A percentile compares a stretch with the other conserved stretches of the same genome.
Conservation (phyloP, 23 tunicate genomes). For the Ciona savignyi region DNA sequence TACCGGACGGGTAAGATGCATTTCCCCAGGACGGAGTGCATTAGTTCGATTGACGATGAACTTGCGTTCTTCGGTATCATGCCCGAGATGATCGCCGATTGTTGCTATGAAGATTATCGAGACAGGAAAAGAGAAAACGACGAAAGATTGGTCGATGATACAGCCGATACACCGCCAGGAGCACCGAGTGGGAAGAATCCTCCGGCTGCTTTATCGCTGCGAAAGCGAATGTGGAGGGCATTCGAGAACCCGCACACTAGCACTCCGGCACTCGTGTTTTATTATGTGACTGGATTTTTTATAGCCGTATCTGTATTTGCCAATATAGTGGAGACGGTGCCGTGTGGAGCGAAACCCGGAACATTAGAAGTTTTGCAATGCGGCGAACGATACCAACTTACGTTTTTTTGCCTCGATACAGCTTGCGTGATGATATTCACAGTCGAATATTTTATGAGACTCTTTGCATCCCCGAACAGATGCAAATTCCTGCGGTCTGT, state of each 20-base stretch:
- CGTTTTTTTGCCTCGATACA: slow-evolving; percentile 92
- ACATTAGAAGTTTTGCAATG: slow-evolving; percentile 29
- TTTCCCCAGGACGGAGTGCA: slow-evolving; percentile 96
- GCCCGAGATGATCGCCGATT: slow-evolving; percentile 95
- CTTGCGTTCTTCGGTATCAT: slow-evolving; percentile 88
- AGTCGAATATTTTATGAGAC: slow-evolving; percentile 82
- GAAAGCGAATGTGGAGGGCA: slow-evolving; percentile 90
- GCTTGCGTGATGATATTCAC: slow-evolving; percentile 98
- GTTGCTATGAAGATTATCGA: slow-evolving; percentile 96
- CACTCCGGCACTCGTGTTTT: slow-evolving; percentile 98
- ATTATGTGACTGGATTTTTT: slow-evolving; percentile 98
- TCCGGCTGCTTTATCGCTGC: slow-evolving; percentile 39
- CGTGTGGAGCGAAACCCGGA: slow-evolving; percentile 57
- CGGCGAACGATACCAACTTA: slow-evolving; percentile 70
- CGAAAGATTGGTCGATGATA: slow-evolving; percentile 78
- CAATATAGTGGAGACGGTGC: slow-evolving; percentile 94
- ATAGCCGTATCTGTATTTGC: slow-evolving; percentile 99
- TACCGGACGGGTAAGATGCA: slow-evolving; percentile 97
- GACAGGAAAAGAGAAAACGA: slow-evolving; percentile 93
- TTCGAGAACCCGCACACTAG: slow-evolving; percentile 96
- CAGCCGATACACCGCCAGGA: slow-evolving; percentile 1
- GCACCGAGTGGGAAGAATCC: slow-evolving; percentile 18
- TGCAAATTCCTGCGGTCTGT: slow-evolving; percentile 95
- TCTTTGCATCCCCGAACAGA: slow-evolving; percentile 94
- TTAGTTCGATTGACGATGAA: slow-evolving; percentile 86